These are phyloP conservation scores for Squalus acanthias DNA, from an alignment of 2,797 vertebrate species.

Conservation along the genomic window DNA sequence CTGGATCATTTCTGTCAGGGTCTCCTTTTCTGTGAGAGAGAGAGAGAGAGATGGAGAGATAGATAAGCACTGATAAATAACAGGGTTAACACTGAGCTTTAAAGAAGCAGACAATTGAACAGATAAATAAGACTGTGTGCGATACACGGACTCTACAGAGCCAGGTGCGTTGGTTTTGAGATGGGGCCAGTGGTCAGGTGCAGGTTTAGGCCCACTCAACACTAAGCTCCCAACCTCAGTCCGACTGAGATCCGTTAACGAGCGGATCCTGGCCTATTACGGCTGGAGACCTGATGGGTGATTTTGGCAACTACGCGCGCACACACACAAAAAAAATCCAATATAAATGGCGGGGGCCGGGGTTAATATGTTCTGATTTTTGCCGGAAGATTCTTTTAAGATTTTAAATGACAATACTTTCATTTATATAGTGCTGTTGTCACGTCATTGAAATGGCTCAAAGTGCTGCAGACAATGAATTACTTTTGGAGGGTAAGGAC, in stretches of 20 bases:
- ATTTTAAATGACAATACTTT: neutral
- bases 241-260: neutral
- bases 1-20: slow-evolving; percentile 81
- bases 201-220: neutral
- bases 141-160: neutral
- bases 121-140: neutral
- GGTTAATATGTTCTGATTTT: neutral
- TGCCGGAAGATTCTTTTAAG: neutral
- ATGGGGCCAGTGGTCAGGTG: neutral
- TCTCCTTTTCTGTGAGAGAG: slow-evolving; percentile 77
- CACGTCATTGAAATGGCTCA: neutral
- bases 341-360: neutral
- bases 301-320: too few relatives aligned
- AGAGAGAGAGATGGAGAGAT: slow-evolving; percentile 7
- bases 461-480: neutral
- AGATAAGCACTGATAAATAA: neutral
- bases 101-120: slow-evolving; percentile 45
- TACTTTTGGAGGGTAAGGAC: neutral
- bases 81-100: slow-evolving; percentile 43
- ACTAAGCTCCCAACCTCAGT: neutral
- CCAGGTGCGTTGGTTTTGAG: neutral
- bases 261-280: slow-evolving; percentile 3
- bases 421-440: neutral
- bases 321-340: too few relatives aligned
- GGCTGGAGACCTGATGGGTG: too few relatives aligned